Percentiles rank a stretch among this genome's conserved stretches.
These are phyloP conservation scores for Cottoperca gobio DNA, from an alignment of 2,797 vertebrate genomes.

Conservation along the genomic window DNA sequence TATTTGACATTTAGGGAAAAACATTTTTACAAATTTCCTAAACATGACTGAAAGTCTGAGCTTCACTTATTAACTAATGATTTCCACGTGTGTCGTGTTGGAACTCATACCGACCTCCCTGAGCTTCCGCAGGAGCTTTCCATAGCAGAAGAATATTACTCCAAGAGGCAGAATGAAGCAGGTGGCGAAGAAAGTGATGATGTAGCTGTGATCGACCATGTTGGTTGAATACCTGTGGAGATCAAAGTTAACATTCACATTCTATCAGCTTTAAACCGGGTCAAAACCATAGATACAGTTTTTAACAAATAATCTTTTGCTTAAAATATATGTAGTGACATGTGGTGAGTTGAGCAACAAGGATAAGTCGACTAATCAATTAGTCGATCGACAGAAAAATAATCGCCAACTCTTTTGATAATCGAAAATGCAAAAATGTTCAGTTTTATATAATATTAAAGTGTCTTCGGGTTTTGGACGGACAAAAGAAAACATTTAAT, in stretches of 20 bases:
- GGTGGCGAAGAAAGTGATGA: conserved; percentile 89
- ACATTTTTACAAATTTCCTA: not conserved
- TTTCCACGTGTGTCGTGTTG: not conserved
- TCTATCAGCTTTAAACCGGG: not conserved
- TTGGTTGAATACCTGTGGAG: conserved; percentile 88
- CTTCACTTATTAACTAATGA: not conserved
- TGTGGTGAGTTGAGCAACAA: too few species aligned
- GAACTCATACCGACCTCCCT: conserved; percentile 84
- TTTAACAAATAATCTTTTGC: not conserved
- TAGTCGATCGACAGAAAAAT: too few species aligned
- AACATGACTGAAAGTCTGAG: conserved; percentile 2
- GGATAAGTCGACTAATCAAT: too few species aligned
- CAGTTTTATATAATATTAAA: too few species aligned
- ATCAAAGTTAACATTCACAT: not conserved
- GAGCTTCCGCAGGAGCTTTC: conserved; percentile 89
- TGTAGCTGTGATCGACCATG: conserved; percentile 86
- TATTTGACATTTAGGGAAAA: not conserved
- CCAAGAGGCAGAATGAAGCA: conserved; percentile 91
- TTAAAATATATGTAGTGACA: not conserved
- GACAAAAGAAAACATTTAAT: too few species aligned
- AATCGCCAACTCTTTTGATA: too few species aligned
- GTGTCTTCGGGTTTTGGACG: too few species aligned
- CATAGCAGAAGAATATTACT: conserved; percentile 91
- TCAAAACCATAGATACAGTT: not conserved
- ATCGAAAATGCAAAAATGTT: too few species aligned